phyloP scores from a whole-genome alignment of 2,888 invertebrate genomes.

The Acholoe squamosa region DNA sequence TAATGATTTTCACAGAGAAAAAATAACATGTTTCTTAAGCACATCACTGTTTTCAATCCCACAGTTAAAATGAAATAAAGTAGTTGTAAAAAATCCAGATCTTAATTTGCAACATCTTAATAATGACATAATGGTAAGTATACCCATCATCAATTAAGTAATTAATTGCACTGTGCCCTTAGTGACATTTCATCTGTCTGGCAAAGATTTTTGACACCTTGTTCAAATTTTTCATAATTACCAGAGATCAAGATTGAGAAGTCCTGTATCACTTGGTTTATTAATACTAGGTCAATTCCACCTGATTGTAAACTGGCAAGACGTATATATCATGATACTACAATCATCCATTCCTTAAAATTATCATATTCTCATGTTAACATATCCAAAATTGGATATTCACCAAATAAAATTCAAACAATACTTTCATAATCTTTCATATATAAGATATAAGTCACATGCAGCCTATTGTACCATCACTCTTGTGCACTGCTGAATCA shows the following conservation, averaged over 20 bases:
- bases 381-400: not conserved
- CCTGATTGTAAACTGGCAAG: slow-evolving; percentile 18
- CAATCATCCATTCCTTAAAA: not conserved
- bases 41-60: not conserved
- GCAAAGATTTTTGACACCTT: not conserved
- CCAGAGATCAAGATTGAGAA: not conserved
- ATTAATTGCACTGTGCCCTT: slow-evolving; percentile 25
- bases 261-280: not conserved
- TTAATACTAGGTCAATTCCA: not conserved
- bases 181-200: not conserved
- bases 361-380: not conserved
- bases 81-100: not conserved
- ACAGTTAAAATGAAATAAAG: not conserved
- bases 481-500: not conserved
- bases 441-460: too few relatives aligned
- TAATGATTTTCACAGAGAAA: not conserved
- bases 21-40: not conserved
- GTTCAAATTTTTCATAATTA: not conserved
- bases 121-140: not conserved
- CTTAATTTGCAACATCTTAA: too few relatives aligned
- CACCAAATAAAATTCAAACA: not conserved
- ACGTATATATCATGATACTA: not conserved
- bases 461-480: not conserved
- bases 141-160: not conserved
- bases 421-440: not conserved